A percentile compares a stretch with the other conserved stretches of the same genome.
Evolutionary conservation across 2,113 vertebrate genomes (phyloP).

Genomic region (Prochilodus magdalenae): DNA sequence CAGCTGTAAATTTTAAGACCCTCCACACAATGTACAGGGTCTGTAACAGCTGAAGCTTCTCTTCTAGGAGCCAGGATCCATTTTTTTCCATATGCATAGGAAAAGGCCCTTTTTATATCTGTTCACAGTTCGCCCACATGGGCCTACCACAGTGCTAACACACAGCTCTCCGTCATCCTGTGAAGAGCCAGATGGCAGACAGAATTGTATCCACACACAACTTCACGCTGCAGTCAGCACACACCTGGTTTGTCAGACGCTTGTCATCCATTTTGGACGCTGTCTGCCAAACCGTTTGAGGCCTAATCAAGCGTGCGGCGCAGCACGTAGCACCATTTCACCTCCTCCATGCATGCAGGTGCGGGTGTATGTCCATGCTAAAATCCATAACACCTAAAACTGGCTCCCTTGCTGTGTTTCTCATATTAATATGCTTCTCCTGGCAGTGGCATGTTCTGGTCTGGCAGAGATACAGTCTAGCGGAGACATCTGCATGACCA

Average conservation of each 20-base stretch:
- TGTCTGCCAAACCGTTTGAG: slow-evolving; percentile 38
- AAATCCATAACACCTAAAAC: slow-evolving; percentile 55
- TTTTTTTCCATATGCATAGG: background rate
- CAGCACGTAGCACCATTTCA: slow-evolving; percentile 13
- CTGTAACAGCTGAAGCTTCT: too few relatives aligned
- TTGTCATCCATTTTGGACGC: slow-evolving; percentile 35
- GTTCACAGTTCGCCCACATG: background rate
- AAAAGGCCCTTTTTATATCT: background rate
- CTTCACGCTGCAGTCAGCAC: slow-evolving; percentile 46
- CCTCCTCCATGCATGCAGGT: slow-evolving; percentile 8
- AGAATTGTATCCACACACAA: slow-evolving; percentile 23
- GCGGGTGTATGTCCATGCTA: background rate
- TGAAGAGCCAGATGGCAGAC: slow-evolving; percentile 40
- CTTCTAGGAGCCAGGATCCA: background rate
- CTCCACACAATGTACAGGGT: too few relatives aligned
- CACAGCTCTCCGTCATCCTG: slow-evolving; percentile 5
- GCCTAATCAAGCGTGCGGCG: slow-evolving; percentile 40
- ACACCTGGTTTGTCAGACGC: slow-evolving; percentile 43
- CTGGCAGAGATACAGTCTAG: slow-evolving; percentile 31
- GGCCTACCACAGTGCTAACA: background rate
- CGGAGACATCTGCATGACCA: slow-evolving; percentile 34
- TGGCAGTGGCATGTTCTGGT: slow-evolving; percentile 14
- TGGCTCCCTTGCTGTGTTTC: background rate
- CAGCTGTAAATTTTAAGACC: too few relatives aligned
- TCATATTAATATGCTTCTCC: slow-evolving; percentile 46